Evolutionary conservation across 1,140 invertebrate species (phyloP).

Genomic region (Tetramorium parvispinum): DNA sequence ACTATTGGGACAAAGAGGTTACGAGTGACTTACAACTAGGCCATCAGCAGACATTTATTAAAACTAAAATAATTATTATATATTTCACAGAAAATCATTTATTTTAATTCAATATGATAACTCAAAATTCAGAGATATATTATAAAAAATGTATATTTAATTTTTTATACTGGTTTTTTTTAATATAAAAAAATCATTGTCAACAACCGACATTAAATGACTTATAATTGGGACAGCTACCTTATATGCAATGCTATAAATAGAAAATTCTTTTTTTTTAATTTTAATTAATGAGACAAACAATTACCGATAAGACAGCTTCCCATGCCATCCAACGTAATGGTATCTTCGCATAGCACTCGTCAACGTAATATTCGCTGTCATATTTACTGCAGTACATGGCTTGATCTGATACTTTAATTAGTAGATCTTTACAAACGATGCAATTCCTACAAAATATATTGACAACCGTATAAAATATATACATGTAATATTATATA

Average conservation of each 20-base stretch:
- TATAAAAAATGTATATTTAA: too few relatives aligned
- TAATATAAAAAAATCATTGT: too few relatives aligned
- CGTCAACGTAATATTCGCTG: conserved; percentile 93
- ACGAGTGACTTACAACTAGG: too few relatives aligned
- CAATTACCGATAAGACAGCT: conserved; percentile 90
- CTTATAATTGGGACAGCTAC: too few relatives aligned
- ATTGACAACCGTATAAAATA: neutral
- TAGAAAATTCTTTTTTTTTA: conserved; percentile 16
- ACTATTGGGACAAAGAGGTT: too few relatives aligned
- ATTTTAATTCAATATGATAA: too few relatives aligned
- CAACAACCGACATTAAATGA: too few relatives aligned
- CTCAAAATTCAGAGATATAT: too few relatives aligned
- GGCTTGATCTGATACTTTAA: conserved; percentile 96
- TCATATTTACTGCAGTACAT: conserved; percentile 94
- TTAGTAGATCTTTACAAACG: conserved; percentile 91
- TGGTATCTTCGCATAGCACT: conserved; percentile 92
- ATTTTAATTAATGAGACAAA: neutral
- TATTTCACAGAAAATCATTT: too few relatives aligned
- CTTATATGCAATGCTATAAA: neutral
- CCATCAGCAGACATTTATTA: too few relatives aligned
- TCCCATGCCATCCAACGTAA: conserved; percentile 97
- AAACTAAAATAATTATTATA: too few relatives aligned
- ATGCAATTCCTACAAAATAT: conserved; percentile 91
- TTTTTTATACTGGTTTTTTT: too few relatives aligned
- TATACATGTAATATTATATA: neutral